Conservation (phyloP, 2,888 invertebrate genomes). For the Euplexia lucipara region DNA sequence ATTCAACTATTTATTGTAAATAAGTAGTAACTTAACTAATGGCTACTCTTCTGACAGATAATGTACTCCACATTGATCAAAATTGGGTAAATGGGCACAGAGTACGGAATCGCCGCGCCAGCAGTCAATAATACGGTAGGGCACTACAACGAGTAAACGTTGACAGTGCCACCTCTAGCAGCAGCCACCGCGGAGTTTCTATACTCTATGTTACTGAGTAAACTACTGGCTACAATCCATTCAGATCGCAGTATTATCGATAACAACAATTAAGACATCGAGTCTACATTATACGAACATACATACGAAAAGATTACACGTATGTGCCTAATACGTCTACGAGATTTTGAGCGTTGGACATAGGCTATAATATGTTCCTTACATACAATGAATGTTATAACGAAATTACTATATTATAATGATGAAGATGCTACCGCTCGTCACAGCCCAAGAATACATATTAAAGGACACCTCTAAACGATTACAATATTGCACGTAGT, state of each 20-base stretch:
- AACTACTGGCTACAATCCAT: slow-evolving; percentile 36
- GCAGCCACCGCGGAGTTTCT: too few relatives aligned
- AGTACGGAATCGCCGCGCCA: too few relatives aligned
- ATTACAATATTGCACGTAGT: slow-evolving; percentile 56
- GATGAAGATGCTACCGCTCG: slow-evolving; percentile 44
- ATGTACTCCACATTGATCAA: slow-evolving; percentile 22
- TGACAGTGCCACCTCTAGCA: too few relatives aligned
- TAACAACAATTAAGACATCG: slow-evolving; percentile 48
- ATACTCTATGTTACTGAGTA: slow-evolving; percentile 5
- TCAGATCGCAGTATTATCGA: slow-evolving; percentile 44
- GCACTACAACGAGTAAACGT: too few relatives aligned
- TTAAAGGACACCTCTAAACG: slow-evolving; percentile 74
- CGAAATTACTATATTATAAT: slow-evolving; percentile 41
- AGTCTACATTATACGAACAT: slow-evolving; percentile 47
- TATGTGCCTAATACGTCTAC: slow-evolving; percentile 59
- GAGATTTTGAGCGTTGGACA: slow-evolving; percentile 66
- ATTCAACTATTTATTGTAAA: slow-evolving; percentile 35
- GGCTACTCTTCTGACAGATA: slow-evolving; percentile 34
- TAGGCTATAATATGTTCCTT: slow-evolving; percentile 59
- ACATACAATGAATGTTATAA: slow-evolving; percentile 54
- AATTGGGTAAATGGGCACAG: slow-evolving; percentile 3
- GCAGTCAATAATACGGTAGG: too few relatives aligned
- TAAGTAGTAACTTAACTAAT: slow-evolving; percentile 37
- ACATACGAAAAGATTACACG: slow-evolving; percentile 48
- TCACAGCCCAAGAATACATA: slow-evolving; percentile 82